These are phyloP conservation scores for Triplophysa yarkandensis DNA, from an alignment of 2,797 vertebrate genomes.

Conservation along the genomic window DNA sequence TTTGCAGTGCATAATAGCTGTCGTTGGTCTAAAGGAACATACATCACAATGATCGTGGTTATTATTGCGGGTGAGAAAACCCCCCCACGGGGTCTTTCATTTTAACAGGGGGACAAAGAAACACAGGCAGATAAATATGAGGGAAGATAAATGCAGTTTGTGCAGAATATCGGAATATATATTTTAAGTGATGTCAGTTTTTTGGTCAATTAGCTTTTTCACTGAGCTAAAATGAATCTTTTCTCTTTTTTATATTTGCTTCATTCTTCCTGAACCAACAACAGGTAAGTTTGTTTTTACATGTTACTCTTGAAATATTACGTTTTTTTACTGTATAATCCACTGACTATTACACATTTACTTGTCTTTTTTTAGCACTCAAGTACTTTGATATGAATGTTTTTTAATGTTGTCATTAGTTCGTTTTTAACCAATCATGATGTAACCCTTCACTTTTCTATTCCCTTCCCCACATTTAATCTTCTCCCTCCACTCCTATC, in stretches of 20 bases:
- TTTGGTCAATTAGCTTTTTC: neutral
- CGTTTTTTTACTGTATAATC: slow-evolving; percentile 5
- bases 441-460: slow-evolving; percentile 52
- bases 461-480: slow-evolving; percentile 48
- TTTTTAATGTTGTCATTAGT: slow-evolving; percentile 17
- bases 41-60: slow-evolving; percentile 41
- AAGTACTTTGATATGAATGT: slow-evolving; percentile 12
- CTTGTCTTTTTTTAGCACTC: slow-evolving; percentile 1
- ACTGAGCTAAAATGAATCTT: slow-evolving; percentile 19
- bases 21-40: slow-evolving; percentile 24
- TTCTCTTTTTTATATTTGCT: slow-evolving; percentile 17
- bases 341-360: neutral
- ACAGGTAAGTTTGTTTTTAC: slow-evolving; percentile 50
- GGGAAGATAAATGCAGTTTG: slow-evolving; percentile 30
- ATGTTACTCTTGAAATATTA: neutral
- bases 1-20: slow-evolving; percentile 31
- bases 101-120: slow-evolving; percentile 18
- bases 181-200: neutral
- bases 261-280: slow-evolving; percentile 16
- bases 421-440: neutral
- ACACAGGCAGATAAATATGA: slow-evolving; percentile 20
- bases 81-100: slow-evolving; percentile 14
- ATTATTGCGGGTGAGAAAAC: slow-evolving; percentile 26
- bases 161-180: slow-evolving; percentile 21
- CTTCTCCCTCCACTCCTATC: slow-evolving; percentile 63